A percentile compares a stretch with the other conserved stretches of the same genome.
These are phyloP conservation scores for Papilio helenus DNA, from an alignment of 1,140 invertebrate genomes.

Conservation along the genomic window DNA sequence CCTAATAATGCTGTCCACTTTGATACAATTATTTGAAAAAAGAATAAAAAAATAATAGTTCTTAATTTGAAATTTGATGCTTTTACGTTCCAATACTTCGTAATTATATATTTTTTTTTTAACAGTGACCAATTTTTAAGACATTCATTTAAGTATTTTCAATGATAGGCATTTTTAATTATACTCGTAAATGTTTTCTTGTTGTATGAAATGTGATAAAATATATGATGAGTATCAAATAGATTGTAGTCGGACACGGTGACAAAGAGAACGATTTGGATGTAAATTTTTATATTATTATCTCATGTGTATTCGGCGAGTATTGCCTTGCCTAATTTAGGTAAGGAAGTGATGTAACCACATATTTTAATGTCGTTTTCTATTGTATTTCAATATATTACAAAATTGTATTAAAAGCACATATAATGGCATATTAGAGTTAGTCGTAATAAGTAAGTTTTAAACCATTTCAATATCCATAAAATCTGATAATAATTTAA, in stretches of 20 bases:
- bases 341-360: neutral
- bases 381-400: too few relatives aligned
- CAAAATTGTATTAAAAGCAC: too few relatives aligned
- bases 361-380: neutral
- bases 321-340: neutral
- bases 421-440: too few relatives aligned
- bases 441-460: too few relatives aligned
- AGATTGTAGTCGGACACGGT: neutral
- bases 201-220: neutral
- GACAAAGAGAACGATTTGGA: slow-evolving; percentile 1
- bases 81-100: neutral
- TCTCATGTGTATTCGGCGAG: neutral
- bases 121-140: neutral
- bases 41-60: neutral
- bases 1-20: slow-evolving; percentile 5
- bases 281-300: slow-evolving; percentile 9
- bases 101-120: neutral
- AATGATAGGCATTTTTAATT: too few relatives aligned
- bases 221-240: neutral
- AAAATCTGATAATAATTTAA: slow-evolving; percentile 17
- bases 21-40: neutral
- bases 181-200: neutral
- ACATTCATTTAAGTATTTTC: neutral
- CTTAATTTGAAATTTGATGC: neutral
- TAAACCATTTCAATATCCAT: slow-evolving; percentile 3